These are phyloP conservation scores for Corythaixoides concolor DNA, from an alignment of 2,113 vertebrate genomes.

Conservation along the genomic window DNA sequence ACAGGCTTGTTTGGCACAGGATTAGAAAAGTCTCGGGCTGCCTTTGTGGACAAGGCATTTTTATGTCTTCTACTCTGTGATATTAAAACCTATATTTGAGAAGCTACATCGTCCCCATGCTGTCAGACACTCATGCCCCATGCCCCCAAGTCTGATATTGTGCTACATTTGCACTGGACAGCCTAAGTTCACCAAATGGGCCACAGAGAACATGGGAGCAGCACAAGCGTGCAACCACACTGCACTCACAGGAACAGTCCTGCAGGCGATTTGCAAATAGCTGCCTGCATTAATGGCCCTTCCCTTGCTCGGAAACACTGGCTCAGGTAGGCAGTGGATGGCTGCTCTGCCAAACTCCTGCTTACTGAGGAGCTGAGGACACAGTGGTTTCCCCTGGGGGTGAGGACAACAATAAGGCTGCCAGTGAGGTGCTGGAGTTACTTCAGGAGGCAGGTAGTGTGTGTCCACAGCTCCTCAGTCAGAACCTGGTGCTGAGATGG, in stretches of 20 bases:
- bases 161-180: neutral
- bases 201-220: rapidly evolving
- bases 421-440: neutral
- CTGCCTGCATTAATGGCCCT: neutral
- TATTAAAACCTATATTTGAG: neutral
- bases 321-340: neutral
- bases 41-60: neutral
- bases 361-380: neutral
- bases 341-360: neutral
- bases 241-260: neutral
- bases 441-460: rapidly evolving
- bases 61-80: neutral
- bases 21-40: neutral
- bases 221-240: rapidly evolving
- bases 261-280: neutral
- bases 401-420: neutral
- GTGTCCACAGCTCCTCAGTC: neutral
- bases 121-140: neutral
- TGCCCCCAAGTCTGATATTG: neutral
- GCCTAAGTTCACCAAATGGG: neutral
- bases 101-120: neutral
- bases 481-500: neutral
- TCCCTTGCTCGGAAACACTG: neutral
- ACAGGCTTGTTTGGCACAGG: neutral
- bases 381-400: neutral